Conservation (phyloP, 1,140 invertebrate genomes). For the Drosophila parabipectinata region DNA sequence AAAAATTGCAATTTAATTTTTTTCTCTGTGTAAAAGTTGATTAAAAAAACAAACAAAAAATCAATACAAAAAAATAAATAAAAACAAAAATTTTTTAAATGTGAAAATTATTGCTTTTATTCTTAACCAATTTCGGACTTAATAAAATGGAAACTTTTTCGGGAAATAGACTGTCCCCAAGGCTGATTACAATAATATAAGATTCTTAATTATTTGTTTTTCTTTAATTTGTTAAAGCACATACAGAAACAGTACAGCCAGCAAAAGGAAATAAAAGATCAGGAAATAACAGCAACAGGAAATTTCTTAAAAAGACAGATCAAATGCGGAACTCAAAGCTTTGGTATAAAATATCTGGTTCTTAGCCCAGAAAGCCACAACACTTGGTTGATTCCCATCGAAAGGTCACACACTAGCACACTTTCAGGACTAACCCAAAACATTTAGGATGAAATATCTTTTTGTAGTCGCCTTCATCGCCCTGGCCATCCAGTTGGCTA, state of each 20-base stretch:
- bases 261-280: neutral
- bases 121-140: no score
- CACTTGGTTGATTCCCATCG: neutral
- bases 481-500: conserved; percentile 13
- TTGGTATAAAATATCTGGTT: neutral
- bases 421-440: neutral
- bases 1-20: conserved; percentile 74
- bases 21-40: conserved; percentile 82
- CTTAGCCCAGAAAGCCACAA: neutral
- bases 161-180: neutral
- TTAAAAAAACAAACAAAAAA: conserved; percentile 56
- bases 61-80: conserved; percentile 34
- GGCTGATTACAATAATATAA: no score
- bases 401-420: neutral
- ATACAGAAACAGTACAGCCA: no score
- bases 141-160: neutral
- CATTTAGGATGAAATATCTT: conserved; percentile 8
- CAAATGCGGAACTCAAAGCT: neutral
- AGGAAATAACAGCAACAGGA: no score
- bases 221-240: neutral
- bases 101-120: conserved; percentile 25
- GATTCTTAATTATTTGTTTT: neutral
- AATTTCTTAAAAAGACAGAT: neutral
- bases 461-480: conserved; percentile 4
- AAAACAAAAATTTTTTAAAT: conserved; percentile 75